Conservation (phyloP, 2,888 invertebrate genomes). For the Tachina lurida region DNA sequence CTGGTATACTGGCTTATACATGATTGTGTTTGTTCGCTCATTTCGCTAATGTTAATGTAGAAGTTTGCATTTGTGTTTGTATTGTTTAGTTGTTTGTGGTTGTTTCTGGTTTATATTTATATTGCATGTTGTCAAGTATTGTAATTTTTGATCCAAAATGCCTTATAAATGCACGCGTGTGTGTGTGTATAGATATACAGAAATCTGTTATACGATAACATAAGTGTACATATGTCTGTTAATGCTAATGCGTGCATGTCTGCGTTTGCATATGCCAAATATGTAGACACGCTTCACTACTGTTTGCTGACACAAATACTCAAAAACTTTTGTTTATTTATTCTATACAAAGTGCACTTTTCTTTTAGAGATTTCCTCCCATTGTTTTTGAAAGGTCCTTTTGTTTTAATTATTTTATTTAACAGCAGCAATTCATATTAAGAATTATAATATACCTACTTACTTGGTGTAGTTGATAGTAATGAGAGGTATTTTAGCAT, state of each 20-base stretch:
- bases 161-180: slow-evolving; percentile 18
- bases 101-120: slow-evolving; percentile 25
- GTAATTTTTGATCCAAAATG: slow-evolving; percentile 35
- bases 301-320: slow-evolving; percentile 67
- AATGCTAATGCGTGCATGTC: slow-evolving; percentile 1
- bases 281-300: slow-evolving; percentile 34
- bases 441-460: slow-evolving; percentile 24
- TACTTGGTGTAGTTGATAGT: not conserved
- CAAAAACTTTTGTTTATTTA: slow-evolving; percentile 59
- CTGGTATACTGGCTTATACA: slow-evolving; percentile 9
- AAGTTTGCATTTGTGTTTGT: slow-evolving; percentile 6
- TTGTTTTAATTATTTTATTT: slow-evolving; percentile 64
- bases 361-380: slow-evolving; percentile 57
- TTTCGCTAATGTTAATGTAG: not conserved
- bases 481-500: slow-evolving; percentile 15
- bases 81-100: not conserved
- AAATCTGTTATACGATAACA: not conserved
- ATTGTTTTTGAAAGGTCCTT: slow-evolving; percentile 46
- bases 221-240: slow-evolving; percentile 6
- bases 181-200: not conserved
- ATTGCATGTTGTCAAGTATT: slow-evolving; percentile 55
- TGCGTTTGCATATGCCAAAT: not conserved
- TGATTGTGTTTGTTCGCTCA: slow-evolving; percentile 11
- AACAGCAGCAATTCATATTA: slow-evolving; percentile 51
- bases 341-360: slow-evolving; percentile 63